Base-by-base conservation (phyloP, 2,113 vertebrate species). In the Urocynchramus pylzowi region DNA sequence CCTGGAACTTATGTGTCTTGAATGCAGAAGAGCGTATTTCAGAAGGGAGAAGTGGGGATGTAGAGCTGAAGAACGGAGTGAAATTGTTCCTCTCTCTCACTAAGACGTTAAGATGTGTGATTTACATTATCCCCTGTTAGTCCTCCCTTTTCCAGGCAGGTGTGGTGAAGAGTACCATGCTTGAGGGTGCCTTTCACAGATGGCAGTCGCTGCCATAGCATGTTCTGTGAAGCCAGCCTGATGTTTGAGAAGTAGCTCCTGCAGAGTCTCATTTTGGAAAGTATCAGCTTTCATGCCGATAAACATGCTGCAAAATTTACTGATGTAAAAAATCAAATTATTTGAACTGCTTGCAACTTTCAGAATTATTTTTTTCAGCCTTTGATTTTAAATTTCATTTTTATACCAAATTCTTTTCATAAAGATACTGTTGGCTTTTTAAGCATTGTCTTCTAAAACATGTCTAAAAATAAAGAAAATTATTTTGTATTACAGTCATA, bases 231-330 rank as follows among this genome's bases (percentile, higher is more conserved):
- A 84, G 35, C 17, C 30, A 57, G 30, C 9, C 21, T 52, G 23
- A 1, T 12, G 3, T 73, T 39, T 86, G 11, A 44, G 27, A 39
- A 60, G 21, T 54, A 68, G 61, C 10, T 10, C n/a, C 11, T 60
- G 61, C 26, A 53, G 20, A 53, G 14, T 31, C 14, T 47, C 2
- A 2, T 42, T 44, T 23, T 47, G 27, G 35, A 68, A 73, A 23
- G 30, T 15, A 8, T 11, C 1, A 1, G 21, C 19, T 77, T 76
- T 54, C 18, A 5, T 35, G 21, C 7, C 1, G 0, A 1, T 52
- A 10, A 75, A 68, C 4, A 1, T 18, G 1, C 28, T n/a, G 45
- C 64, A 26, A 2, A 47, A 24, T 21, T 19, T 44, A 65, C 27
- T 57, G 37, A 57, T 74, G 8, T 41, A 17, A 50, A 44, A 59